A percentile compares a stretch with the other conserved stretches of the same genome.
Evolutionary conservation across 2,888 invertebrate genomes (phyloP).

Genomic region (Cantharis rustica): DNA sequence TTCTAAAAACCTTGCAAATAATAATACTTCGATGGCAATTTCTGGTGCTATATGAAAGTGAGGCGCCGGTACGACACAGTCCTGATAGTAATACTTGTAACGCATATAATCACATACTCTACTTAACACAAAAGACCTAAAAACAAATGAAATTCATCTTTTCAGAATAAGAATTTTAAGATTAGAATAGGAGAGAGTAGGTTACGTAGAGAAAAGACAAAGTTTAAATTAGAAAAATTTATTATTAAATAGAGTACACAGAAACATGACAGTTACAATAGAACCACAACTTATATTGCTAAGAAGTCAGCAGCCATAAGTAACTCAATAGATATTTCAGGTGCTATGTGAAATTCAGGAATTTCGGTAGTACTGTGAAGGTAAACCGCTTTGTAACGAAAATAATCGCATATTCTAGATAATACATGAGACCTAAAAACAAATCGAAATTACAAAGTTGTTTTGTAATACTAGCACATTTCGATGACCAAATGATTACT

Average conservation of each 20-base stretch:
- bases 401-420: conserved; percentile 97
- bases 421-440: conserved; percentile 85
- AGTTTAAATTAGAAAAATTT: not conserved
- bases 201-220: not conserved
- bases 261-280: not conserved
- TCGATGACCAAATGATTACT: not conserved
- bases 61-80: not conserved
- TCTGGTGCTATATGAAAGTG: not conserved
- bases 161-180: not conserved
- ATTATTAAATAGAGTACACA: not conserved
- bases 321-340: conserved; percentile 92
- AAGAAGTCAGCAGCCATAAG: conserved; percentile 98
- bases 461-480: not conserved
- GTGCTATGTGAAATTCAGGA: conserved; percentile 95
- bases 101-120: not conserved
- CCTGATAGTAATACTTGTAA: not conserved
- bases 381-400: conserved; percentile 94
- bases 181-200: not conserved
- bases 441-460: conserved; percentile 6
- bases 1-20: not conserved
- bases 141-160: not conserved
- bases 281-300: conserved; percentile 49
- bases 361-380: conserved; percentile 96
- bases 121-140: not conserved
- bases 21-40: not conserved